These are phyloP conservation scores for Elgonia sp. DNA, from an alignment of 2,888 invertebrate species.

Conservation along the genomic window DNA sequence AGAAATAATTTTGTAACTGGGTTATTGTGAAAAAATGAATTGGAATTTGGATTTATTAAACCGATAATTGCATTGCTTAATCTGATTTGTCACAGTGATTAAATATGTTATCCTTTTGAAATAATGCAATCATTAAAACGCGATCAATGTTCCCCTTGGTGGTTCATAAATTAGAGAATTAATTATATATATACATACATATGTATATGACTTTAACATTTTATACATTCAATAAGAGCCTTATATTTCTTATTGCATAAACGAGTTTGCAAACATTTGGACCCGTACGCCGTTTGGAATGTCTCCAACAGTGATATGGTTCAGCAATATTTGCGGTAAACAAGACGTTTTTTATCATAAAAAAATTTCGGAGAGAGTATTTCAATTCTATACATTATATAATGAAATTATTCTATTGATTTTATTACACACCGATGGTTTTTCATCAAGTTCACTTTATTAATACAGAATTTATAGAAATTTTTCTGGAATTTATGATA, in stretches of 20 bases:
- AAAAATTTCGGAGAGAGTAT: not conserved
- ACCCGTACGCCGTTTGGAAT: conserved; percentile 2
- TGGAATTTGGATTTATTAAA: not conserved
- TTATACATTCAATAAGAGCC: not conserved
- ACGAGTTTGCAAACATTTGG: conserved; percentile 6
- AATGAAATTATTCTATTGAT: conserved; percentile 26
- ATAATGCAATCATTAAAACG: not conserved
- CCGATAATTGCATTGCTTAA: not conserved
- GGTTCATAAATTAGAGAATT: conserved; percentile 17
- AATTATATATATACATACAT: not conserved
- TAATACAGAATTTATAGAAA: too few relatives aligned
- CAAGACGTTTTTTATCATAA: conserved; percentile 20
- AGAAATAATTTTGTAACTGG: not conserved
- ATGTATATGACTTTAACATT: not conserved
- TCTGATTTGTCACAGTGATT: not conserved
- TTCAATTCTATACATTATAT: not conserved
- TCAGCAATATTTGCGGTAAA: conserved; percentile 34
- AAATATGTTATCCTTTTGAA: not conserved
- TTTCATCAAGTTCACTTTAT: not conserved
- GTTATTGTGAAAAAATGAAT: not conserved
- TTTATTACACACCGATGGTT: not conserved
- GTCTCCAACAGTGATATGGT: conserved; percentile 6
- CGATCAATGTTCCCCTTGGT: not conserved
- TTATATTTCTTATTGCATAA: conserved; percentile 12
- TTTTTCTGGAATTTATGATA: too few relatives aligned